phyloP scores from a whole-genome alignment of 2,797 vertebrate genomes.

The Anomalospiza imberbis region DNA sequence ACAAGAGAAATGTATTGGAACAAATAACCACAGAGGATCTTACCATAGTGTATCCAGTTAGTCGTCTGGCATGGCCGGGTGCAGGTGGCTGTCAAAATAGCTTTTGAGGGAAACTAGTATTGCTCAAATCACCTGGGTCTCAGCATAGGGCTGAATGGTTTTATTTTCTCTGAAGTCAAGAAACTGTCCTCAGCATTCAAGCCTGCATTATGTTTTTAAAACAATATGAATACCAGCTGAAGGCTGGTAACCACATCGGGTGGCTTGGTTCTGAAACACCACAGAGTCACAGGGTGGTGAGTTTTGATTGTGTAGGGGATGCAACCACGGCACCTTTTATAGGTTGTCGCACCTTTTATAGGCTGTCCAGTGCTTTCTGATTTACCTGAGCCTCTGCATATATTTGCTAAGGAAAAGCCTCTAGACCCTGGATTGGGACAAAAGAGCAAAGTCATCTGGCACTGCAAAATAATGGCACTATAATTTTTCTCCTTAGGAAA shows the following conservation, averaged over 20 bases:
- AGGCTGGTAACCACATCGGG: not conserved
- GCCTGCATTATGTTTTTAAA: not conserved
- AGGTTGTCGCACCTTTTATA: not conserved
- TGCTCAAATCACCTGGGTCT: not conserved
- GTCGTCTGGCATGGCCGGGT: not conserved
- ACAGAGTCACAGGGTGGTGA: accelerated
- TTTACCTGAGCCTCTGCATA: not conserved
- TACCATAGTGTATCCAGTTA: not conserved
- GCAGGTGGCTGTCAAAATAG: not conserved
- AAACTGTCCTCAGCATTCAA: not conserved
- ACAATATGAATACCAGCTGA: not conserved
- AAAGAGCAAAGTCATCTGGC: not conserved
- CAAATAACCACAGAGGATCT: not conserved
- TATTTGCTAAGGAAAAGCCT: not conserved
- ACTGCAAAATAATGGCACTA: not conserved
- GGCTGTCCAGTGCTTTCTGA: not conserved
- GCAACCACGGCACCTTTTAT: accelerated
- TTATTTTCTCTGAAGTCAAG: not conserved
- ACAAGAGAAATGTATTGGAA: not conserved
- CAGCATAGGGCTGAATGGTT: not conserved
- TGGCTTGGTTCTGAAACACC: not conserved
- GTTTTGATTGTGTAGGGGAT: accelerated
- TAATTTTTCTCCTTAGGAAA: not conserved
- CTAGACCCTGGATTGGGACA: not conserved
- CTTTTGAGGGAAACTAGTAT: not conserved